Evolutionary conservation across 2,888 invertebrate species (phyloP), one percentile per base, ranked within the genome.

Genomic region (Trichacis sp.): DNA sequence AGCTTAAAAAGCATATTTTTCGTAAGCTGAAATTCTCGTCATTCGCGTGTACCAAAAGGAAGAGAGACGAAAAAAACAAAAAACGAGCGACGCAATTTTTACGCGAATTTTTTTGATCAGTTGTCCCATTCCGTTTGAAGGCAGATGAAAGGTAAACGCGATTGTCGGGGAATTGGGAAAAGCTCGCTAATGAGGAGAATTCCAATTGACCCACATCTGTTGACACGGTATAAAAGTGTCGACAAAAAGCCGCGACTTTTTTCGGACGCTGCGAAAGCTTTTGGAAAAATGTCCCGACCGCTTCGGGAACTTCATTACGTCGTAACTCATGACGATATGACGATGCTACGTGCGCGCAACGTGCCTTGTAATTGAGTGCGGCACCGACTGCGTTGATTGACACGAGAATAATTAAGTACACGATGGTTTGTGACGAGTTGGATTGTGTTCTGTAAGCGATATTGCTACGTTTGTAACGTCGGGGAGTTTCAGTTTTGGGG

Each of bases 91-190:
- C n/a, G n/a, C n/a, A n/a, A n/a, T n/a, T n/a, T n/a, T n/a, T n/a
- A n/a, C n/a, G 24, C 24, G 24, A 24, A 24, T 24, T 24, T 24
- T 24, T 8, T 40, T 47, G 54, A 64, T 70, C 71, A 68, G 71
- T 65, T 65, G 72, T 61, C 64, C 51, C 33, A 54, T 50, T 49
- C 20, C 60, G 56, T 61, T 71, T 67, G 67, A 60, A 56, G 69
- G 64, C 67, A 80, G 80, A 80, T 81, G 77, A 78, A 79, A 80
- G 78, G 77, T 72, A 80, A 80, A 81, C 75, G 73, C 48, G 48
- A 65, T 68, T 63, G 64, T 68, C 54, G 66, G 58, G 56, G 67
- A 69, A 65, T 70, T 69, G 72, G 73, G 73, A 76, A 76, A 70
- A 72, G 74, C 72, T 71, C 42, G 12, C 8, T 14, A 15, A 74